phyloP scores from a whole-genome alignment of 2,797 vertebrate species.

The Lacerta viridis region DNA sequence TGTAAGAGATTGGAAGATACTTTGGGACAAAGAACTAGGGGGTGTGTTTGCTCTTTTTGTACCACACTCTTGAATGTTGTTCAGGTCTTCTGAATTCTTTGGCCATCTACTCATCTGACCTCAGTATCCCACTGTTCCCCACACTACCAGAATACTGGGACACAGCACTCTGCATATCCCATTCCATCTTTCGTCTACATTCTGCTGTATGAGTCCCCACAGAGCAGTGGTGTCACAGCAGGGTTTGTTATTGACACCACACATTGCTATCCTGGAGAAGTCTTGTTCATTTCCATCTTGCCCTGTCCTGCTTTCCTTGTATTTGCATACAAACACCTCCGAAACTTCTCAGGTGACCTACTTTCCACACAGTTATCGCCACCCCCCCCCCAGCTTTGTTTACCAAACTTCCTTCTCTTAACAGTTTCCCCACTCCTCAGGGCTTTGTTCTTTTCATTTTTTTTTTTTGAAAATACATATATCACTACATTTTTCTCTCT shows the following conservation, averaged over 20 bases:
- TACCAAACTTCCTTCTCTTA: slow-evolving; percentile 34
- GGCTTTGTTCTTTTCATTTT: background rate
- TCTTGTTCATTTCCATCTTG: background rate
- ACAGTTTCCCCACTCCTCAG: slow-evolving; percentile 17
- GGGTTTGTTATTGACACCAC: background rate
- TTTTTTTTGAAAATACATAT: background rate
- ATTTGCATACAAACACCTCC: slow-evolving; percentile 47
- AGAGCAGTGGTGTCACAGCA: background rate
- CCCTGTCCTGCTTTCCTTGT: slow-evolving; percentile 6
- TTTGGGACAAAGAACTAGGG: too few species aligned
- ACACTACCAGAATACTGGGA: background rate
- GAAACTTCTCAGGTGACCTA: slow-evolving; percentile 49
- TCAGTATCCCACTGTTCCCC: background rate
- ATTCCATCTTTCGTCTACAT: background rate
- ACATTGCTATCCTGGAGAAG: background rate
- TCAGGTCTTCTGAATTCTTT: background rate
- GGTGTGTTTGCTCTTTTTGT: background rate
- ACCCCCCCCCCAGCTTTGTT: slow-evolving; percentile 7
- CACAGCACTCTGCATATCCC: background rate
- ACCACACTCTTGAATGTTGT: background rate
- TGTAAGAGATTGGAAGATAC: background rate
- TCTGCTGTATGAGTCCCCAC: background rate
- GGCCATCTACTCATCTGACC: background rate
- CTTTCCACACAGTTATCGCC: slow-evolving; percentile 24
- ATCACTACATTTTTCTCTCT: slow-evolving; percentile 17